Base-by-base conservation (phyloP, 2,888 invertebrate genomes). In the Amblyjoppa fuscipennis region DNA sequence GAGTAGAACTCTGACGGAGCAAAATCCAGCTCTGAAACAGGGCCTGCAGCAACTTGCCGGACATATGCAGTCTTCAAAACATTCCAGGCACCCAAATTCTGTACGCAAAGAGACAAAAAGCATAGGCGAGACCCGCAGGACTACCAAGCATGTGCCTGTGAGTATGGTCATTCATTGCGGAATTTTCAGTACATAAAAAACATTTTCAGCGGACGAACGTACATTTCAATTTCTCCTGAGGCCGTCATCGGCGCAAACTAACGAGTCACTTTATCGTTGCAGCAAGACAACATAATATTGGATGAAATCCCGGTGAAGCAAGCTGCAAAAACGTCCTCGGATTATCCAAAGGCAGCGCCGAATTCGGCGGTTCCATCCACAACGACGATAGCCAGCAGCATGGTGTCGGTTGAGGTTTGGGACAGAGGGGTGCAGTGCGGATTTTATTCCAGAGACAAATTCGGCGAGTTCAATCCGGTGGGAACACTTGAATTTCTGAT, bases 401-500 rank as follows among this genome's bases (percentile, higher is more conserved):
- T 87, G 45, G 88, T 90, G 11, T 88, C 90, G 31, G 76, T 91
- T n/a, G 73, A 89, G 16, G 92, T 92, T 4, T 59, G 77, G 6
- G 92, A 92, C 49, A 88, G 82, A 85, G 89, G 83, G 13, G 87
- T 90, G 2, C 92, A 92, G 83, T 90, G 88, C 71, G 87, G 88
- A 75, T 91, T 89, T 70, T 89, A 90, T 64, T 70, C 75, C 0
- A 87, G 89, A 34, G 89, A 91, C 3, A 89, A 81, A 84, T 90
- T 89, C 70, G 75, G 84, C 25, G 88, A 85, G 34, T 89, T 89
- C 25, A 91, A 91, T 90, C 91, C 92, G 13, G 87, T 91, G 11
- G 86, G 89, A 51, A 90, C 88, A 41, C 86, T 92, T 41, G 88
- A 81, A 1, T 89, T 90, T 70, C 85, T 92, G 77, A 92, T 92